Conservation (phyloP, 2,888 invertebrate genomes). For the Pterobdella sp. region DNA sequence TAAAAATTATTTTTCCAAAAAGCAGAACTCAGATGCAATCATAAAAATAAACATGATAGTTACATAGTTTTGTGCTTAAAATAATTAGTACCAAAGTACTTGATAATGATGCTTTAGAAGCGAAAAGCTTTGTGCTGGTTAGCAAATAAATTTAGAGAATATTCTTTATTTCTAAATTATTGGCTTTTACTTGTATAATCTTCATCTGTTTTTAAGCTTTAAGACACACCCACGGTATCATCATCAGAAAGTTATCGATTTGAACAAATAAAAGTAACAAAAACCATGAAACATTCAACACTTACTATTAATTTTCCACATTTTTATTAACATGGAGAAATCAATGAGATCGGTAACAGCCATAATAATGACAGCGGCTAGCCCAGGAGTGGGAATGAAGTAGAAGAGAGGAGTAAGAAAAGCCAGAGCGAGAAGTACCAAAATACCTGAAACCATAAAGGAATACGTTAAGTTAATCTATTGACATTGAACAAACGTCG, state of each 20-base stretch:
- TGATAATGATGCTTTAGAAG: too few relatives aligned
- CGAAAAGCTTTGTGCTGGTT: too few relatives aligned
- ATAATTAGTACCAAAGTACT: too few relatives aligned
- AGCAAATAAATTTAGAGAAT: too few relatives aligned
- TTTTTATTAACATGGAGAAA: constrained; percentile 31
- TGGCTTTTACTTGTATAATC: too few relatives aligned
- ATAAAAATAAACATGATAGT: background rate
- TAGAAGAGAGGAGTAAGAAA: constrained; percentile 80
- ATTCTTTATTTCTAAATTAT: too few relatives aligned
- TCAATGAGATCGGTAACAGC: constrained; percentile 63
- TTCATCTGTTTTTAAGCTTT: too few relatives aligned
- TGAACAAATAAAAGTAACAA: background rate
- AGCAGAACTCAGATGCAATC: background rate
- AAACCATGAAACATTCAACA: background rate
- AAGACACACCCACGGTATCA: background rate
- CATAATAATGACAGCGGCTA: constrained; percentile 82
- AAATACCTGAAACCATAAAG: constrained; percentile 57
- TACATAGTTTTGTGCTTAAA: background rate
- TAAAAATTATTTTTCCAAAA: too few relatives aligned
- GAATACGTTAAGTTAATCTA: background rate
- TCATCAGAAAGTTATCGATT: background rate
- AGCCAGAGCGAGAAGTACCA: constrained; percentile 75
- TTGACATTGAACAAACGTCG: background rate
- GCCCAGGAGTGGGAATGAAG: constrained; percentile 59
- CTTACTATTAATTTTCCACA: constrained; percentile 34